Evolutionary conservation across 2,113 vertebrate genomes (phyloP).

Genomic region (rabbit (Oryctolagus cuniculus)): mOryCun1.1 NC_091445.1:71928001-71928500

Average conservation of each 20-base stretch:
- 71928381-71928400: slow-evolving; percentile 40
- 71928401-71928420: neutral
- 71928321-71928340: slow-evolving; percentile 45
- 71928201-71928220: slow-evolving; percentile 80
- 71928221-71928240: slow-evolving; percentile 77
- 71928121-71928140: rapidly evolving
- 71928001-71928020: slow-evolving; percentile 73
- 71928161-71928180: slow-evolving; percentile 71
- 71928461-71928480: slow-evolving; percentile 41
- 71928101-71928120: slow-evolving; percentile 63
- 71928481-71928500: neutral
- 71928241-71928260: slow-evolving; percentile 75
- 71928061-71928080: slow-evolving; percentile 79
- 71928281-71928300: slow-evolving; percentile 71
- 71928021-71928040: slow-evolving; percentile 55
- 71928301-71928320: slow-evolving; percentile 73
- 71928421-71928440: neutral
- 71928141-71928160: slow-evolving; percentile 40
- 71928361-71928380: slow-evolving; percentile 60
- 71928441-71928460: neutral
- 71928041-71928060: slow-evolving; percentile 74
- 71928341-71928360: slow-evolving; percentile 57
- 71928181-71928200: slow-evolving; percentile 79
- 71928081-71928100: slow-evolving; percentile 65
- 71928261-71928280: slow-evolving; percentile 59